phyloP scores from a whole-genome alignment of 2,113 vertebrate species.

The Macaca nemestrina region DNA sequence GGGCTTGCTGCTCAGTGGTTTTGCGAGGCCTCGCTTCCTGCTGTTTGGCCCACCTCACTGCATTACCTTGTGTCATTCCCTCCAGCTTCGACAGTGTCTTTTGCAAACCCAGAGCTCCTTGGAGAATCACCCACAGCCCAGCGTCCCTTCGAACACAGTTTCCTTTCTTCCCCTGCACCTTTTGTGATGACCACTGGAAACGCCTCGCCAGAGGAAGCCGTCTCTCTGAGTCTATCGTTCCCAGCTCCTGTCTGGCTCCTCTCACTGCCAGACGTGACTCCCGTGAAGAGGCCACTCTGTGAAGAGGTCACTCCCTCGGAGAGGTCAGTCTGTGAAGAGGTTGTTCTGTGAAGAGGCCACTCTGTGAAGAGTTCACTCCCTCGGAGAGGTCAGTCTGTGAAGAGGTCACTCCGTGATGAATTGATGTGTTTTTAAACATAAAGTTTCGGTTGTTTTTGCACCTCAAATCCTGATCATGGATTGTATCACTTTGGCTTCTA shows the following conservation, averaged over 20 bases:
- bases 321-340: too few relatives aligned
- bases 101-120: not conserved
- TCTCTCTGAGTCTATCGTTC: not conserved
- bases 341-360: too few relatives aligned
- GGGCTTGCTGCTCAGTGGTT: too few relatives aligned
- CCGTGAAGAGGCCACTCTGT: too few relatives aligned
- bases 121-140: not conserved
- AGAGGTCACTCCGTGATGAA: not conserved
- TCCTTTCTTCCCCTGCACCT: not conserved
- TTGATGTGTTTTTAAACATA: not conserved
- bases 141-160: not conserved
- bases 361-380: too few relatives aligned
- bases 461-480: not conserved
- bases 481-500: not conserved
- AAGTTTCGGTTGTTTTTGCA: not conserved
- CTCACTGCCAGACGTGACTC: not conserved
- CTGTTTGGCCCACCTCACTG: not conserved
- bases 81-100: not conserved
- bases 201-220: not conserved
- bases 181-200: not conserved
- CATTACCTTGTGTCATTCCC: not conserved
- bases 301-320: too few relatives aligned
- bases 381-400: too few relatives aligned
- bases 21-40: too few relatives aligned
- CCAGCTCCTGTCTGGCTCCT: not conserved